Evolutionary conservation across 2,888 invertebrate genomes (phyloP), one percentile per base, ranked within the genome.

Genomic region (Hybos culiciformis): DNA sequence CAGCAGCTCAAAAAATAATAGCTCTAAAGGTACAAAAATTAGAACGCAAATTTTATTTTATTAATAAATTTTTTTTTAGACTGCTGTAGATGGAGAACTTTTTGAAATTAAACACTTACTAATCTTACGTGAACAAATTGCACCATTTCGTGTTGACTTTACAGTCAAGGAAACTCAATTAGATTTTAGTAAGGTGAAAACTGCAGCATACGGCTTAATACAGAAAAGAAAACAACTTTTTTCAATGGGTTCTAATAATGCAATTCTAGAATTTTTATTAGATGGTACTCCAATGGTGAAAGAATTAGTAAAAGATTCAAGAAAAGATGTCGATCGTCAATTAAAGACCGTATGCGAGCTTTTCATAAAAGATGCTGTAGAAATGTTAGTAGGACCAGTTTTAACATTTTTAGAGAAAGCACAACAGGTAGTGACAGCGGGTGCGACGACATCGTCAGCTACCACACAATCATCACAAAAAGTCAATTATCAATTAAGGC

Each of bases 21-120:
- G 63, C 72, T 1, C 77, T 76, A 52, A 85, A 80, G 67, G 77
- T 77, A 14, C 26, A 21, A 17, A 15, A 36, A 26, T n/a, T 37
- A 15, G 29, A 29, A n/a, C 5, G 21, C 15, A 21, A 34, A 4
- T 21, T 2, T 33, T 24, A 42, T 20, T 29, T n/a, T 26, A 21
- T 8, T 18, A 43, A 5, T 23, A 17, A 24, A 31, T 39, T 37
- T 41, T 46, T 48, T 62, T 66, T 44, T 50, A 84, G 68, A 80
- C 82, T 1, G 67, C 71, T n/a, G 71, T 93, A n/a, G 96, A 98
- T 66, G 94, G 90, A 0, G 82, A 88, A 59, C 70, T 98, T n/a
- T 98, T 98, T 65, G 83, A 96, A 68, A 91, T 98, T 34, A 98
- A 98, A 62, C 98, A 99, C 68, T 69, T 99, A 45, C 70, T 99